phyloP scores from a whole-genome alignment of 2,113 vertebrate species.

The Cyanistes caeruleus region DNA sequence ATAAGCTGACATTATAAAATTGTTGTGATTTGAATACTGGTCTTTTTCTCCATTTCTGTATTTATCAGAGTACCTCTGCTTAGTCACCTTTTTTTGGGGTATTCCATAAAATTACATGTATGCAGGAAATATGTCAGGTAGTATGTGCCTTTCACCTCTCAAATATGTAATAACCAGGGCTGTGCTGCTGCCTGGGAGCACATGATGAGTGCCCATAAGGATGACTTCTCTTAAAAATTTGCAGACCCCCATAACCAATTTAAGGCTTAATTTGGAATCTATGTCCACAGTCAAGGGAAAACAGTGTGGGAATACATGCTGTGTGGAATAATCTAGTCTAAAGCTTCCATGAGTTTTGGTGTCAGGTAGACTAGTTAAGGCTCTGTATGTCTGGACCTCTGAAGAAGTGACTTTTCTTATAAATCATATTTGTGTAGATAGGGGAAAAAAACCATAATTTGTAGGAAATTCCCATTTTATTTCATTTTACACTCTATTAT shows the following conservation, averaged over 20 bases:
- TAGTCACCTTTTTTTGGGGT: not conserved
- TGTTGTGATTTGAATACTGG: not conserved
- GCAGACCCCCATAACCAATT: not conserved
- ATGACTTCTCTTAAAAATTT: not conserved
- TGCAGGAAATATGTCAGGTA: not conserved
- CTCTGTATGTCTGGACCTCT: not conserved
- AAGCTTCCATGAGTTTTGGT: not conserved
- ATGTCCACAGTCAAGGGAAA: not conserved
- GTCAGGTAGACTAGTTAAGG: not conserved
- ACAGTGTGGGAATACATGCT: fast-evolving
- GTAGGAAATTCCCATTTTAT: not conserved
- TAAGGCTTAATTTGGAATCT: not conserved
- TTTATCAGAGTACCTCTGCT: not conserved
- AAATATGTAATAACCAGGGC: fast-evolving
- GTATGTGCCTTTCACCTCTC: not conserved
- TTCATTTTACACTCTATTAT: not conserved
- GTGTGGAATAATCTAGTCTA: not conserved
- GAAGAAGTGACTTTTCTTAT: not conserved
- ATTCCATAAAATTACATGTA: not conserved
- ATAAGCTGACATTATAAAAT: not conserved
- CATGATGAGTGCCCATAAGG: fast-evolving
- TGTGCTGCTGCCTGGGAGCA: not conserved
- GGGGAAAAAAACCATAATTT: fast-evolving
- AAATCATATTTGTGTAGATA: not conserved
- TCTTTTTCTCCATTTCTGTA: not conserved